These are phyloP conservation scores for Rhogogaster chlorosoma DNA, from an alignment of 2,888 invertebrate genomes.

Conservation along the genomic window DNA sequence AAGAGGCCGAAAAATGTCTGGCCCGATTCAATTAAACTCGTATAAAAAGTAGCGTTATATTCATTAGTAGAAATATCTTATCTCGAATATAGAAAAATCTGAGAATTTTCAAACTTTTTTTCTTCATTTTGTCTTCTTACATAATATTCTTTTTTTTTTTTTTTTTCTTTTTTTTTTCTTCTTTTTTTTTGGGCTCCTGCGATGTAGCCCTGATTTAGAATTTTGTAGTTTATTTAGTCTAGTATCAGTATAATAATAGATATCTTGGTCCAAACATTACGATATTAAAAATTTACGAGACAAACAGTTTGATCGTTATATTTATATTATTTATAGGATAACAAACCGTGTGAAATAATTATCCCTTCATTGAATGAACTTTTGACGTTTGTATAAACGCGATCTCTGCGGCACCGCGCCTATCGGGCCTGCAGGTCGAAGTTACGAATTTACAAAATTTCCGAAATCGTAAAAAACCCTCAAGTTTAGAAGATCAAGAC, in stretches of 20 bases:
- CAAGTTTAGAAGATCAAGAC: too few relatives aligned
- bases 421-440: too few relatives aligned
- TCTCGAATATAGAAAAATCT: slow-evolving; percentile 23
- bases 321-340: background rate
- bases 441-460: too few relatives aligned
- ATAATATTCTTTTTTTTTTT: background rate
- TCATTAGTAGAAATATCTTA: slow-evolving; percentile 3
- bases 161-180: background rate
- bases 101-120: background rate
- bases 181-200: background rate
- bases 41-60: slow-evolving; percentile 20
- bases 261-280: slow-evolving; percentile 36
- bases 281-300: background rate
- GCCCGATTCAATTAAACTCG: slow-evolving; percentile 9
- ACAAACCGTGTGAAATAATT: slow-evolving; percentile 11
- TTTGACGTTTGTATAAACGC: too few relatives aligned
- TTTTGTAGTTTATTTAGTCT: slow-evolving; percentile 20
- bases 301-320: slow-evolving; percentile 18
- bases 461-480: too few relatives aligned
- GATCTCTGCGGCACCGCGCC: too few relatives aligned
- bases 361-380: background rate
- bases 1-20: background rate
- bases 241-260: slow-evolving; percentile 6
- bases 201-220: background rate
- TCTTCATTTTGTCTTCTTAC: background rate